Evolutionary conservation across 2,113 vertebrate genomes (phyloP).

Genomic region (Pelvicachromis taeniatus): DNA sequence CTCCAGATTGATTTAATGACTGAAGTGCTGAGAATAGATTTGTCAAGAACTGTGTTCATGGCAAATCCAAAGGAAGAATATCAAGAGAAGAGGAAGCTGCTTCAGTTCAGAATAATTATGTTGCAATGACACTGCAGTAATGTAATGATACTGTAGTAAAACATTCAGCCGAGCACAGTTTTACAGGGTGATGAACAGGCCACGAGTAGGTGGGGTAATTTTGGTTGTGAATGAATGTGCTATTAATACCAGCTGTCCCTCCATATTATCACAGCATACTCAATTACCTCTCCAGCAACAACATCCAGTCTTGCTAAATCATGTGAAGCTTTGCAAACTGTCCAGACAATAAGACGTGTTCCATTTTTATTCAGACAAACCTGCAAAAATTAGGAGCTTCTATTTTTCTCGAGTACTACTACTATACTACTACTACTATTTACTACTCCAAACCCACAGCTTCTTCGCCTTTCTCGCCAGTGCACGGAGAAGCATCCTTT

Average conservation of each 20-base stretch:
- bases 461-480: background rate
- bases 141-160: background rate
- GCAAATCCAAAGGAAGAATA: background rate
- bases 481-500: background rate
- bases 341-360: background rate
- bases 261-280: background rate
- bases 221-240: background rate
- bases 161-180: background rate
- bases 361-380: background rate
- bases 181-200: background rate
- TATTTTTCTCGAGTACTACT: background rate
- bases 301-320: background rate
- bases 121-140: background rate
- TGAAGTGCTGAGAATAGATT: background rate
- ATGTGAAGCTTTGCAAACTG: background rate
- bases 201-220: background rate
- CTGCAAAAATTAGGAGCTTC: background rate
- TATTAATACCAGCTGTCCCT: conserved; percentile 29
- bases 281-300: background rate
- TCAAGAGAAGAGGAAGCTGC: background rate
- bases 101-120: background rate
- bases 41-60: background rate
- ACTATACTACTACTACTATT: background rate
- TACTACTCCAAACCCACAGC: background rate
- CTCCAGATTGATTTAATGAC: background rate